phyloP scores from a whole-genome alignment of 2,113 vertebrate species.

The Tachysurus fulvidraco region DNA sequence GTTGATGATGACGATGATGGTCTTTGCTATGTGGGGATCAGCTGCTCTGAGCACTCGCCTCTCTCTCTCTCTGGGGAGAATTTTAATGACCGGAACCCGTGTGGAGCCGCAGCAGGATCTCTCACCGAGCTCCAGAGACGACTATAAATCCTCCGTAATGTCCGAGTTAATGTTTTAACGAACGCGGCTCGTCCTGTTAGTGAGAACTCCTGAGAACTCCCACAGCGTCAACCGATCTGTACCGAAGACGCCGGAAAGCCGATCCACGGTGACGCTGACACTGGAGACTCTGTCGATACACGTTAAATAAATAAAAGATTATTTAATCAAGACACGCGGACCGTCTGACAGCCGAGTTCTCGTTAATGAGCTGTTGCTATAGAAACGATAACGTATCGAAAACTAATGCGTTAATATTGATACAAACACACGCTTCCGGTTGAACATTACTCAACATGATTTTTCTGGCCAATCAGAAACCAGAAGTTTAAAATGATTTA shows the following conservation, averaged over 20 bases:
- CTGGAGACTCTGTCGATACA: background rate
- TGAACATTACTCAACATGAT: background rate
- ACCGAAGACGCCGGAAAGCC: background rate
- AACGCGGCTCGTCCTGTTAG: background rate
- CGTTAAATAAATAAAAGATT: background rate
- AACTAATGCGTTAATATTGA: background rate
- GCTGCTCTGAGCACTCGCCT: background rate
- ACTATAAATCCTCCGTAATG: background rate
- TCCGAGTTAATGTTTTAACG: background rate
- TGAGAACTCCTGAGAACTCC: background rate
- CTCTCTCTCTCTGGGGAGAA: background rate
- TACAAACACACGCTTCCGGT: background rate
- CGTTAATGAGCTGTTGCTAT: background rate
- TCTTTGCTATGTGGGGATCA: background rate
- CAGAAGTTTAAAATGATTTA: background rate
- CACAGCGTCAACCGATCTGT: background rate
- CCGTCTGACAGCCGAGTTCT: background rate
- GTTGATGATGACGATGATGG: background rate
- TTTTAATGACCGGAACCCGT: background rate
- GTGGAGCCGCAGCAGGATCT: background rate
- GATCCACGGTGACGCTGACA: background rate
- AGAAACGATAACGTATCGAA: background rate
- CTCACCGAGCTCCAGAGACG: background rate
- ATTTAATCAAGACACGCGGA: background rate
- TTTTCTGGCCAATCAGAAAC: background rate